A percentile compares a stretch with the other conserved stretches of the same genome.
phyloP scores from a whole-genome alignment of 2,113 vertebrate genomes.

The Xenus cinereus region DNA sequence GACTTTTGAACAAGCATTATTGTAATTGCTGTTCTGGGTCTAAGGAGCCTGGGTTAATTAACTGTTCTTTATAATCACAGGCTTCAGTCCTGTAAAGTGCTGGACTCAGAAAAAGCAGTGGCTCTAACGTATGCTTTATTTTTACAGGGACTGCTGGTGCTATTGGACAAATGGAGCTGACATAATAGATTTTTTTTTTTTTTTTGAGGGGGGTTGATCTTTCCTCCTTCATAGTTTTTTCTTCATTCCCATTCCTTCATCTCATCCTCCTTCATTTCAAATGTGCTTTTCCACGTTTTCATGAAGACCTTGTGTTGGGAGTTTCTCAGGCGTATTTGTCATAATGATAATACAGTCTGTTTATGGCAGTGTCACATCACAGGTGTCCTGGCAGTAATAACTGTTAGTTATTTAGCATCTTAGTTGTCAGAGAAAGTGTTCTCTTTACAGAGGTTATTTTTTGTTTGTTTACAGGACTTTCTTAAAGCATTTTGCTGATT shows the following conservation, averaged over 20 bases:
- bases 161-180: neutral
- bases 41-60: neutral
- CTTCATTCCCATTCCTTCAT: neutral
- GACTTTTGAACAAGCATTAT: neutral
- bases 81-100: neutral
- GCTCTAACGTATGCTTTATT: neutral
- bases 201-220: neutral
- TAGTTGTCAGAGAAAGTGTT: neutral
- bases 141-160: neutral
- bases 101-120: neutral
- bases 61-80: conserved; percentile 8
- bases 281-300: neutral
- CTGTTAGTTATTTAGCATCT: neutral
- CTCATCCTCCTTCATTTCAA: neutral
- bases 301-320: neutral
- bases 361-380: neutral
- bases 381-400: neutral
- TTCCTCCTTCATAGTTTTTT: neutral
- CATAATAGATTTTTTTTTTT: neutral
- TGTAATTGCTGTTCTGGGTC: neutral
- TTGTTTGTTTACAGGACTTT: neutral
- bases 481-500: neutral
- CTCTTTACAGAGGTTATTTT: neutral
- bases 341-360: neutral
- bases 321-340: neutral